Base-by-base conservation (phyloP, 2,113 vertebrate genomes). In the Ptychochromis oligacanthus region DNA sequence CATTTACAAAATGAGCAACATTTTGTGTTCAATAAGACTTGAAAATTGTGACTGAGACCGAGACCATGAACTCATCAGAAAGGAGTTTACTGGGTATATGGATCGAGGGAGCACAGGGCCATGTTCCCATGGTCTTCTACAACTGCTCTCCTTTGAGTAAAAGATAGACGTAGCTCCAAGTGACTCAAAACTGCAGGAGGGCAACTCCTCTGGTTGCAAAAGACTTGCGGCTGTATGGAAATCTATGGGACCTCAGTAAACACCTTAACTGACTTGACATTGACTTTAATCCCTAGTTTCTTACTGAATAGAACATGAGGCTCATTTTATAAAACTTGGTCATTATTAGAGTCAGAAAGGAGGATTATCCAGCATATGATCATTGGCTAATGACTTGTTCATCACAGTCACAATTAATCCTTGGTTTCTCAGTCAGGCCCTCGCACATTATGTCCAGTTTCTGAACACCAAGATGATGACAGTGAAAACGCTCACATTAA, bases 21-120 rank as follows among this genome's bases (percentile, higher is more conserved):
- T 49, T 0, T 18, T 2, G 1, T 26, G 26, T 67, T 67, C 15
- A 49, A 10, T 28, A 70, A 28, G 40, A 49, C 24, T 70, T 49
- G 65, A 70, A 70, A 49, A 49, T 49, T 22, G 6, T 3, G 0
- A 6, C 5, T 28, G 0, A 70, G 24, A 0, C 40, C 64, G 0
- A 70, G 24, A 0, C 40, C 64, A 49, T 70, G 12, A 15, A 70
- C 46, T 31, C 28, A 31, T 31, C 28, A 31, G n/a, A n/a, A n/a
- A n/a, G n/a, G n/a, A n/a, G n/a, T 31, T 31, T 31, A 67, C 22
- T 46, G 14, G 46, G 1, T 46, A 8, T 40, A 46, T 18, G 64
- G 22, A 0, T 67, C 64, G 26, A 67, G 38, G 5, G 14, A 26
- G 38, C 40, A 46, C 40, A 18, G 26, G 22, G 22, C 24, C 40